These are phyloP conservation scores for Lophius americanus DNA, from an alignment of 2,797 vertebrate species.

Conservation along the genomic window DNA sequence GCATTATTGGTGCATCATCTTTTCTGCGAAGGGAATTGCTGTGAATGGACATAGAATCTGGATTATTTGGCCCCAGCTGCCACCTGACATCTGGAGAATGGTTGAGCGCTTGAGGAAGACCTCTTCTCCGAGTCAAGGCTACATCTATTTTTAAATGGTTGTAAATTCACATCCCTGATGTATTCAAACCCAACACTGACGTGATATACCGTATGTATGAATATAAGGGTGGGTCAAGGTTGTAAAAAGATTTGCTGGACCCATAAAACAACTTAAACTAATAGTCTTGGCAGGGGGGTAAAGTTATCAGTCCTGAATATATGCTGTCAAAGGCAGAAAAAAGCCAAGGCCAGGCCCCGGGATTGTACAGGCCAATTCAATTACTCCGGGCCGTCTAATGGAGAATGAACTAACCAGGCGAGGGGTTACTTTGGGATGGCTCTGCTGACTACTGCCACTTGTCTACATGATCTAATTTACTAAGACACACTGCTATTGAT, in stretches of 20 bases:
- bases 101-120: too few species aligned
- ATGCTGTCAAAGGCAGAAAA: constrained; percentile 70
- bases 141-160: too few species aligned
- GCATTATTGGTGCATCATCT: too few species aligned
- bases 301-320: constrained; percentile 67
- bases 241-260: background rate
- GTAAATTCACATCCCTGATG: too few species aligned
- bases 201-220: too few species aligned
- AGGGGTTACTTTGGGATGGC: constrained; percentile 72
- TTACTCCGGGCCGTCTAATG: constrained; percentile 77
- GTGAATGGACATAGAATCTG: too few species aligned
- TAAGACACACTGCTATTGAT: constrained; percentile 81
- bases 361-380: constrained; percentile 80
- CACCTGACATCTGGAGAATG: too few species aligned
- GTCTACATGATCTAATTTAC: constrained; percentile 84
- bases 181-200: too few species aligned
- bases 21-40: too few species aligned
- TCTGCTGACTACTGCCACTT: constrained; percentile 77
- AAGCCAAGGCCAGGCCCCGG: constrained; percentile 65
- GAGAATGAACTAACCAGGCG: constrained; percentile 76
- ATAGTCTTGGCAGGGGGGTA: constrained; percentile 30
- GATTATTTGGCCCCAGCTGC: too few species aligned
- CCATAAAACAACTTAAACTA: constrained; percentile 9
- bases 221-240: background rate
- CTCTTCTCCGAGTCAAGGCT: too few species aligned